phyloP scores from a whole-genome alignment of 37 sponge, comb jelly and placozoan species.

The Aplysina aerophoba region DNA sequence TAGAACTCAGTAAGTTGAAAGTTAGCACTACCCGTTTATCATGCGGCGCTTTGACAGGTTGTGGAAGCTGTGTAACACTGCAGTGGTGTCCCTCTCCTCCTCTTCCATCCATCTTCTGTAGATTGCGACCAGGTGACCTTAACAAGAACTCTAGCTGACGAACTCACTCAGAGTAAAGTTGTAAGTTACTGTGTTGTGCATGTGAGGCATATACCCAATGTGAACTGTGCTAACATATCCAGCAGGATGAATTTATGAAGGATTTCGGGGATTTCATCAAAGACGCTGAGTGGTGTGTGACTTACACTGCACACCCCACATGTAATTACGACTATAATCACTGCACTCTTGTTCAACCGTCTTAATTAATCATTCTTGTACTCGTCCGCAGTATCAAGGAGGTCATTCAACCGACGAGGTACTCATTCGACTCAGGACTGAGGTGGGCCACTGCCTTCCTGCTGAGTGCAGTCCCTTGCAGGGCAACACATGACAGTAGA shows the following conservation, averaged over 20 bases:
- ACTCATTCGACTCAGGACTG: not conserved
- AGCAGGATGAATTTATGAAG: not conserved
- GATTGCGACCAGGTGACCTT: slow-evolving; percentile 8
- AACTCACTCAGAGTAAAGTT: not conserved
- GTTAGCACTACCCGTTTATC: no score
- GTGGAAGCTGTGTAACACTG: no score
- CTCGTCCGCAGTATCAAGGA: not conserved
- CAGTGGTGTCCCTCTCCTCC: no score
- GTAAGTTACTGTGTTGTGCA: not conserved
- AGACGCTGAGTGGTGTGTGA: not conserved
- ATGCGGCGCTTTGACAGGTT: no score
- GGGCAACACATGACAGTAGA: no score
- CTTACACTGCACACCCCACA: not conserved
- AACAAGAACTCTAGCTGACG: not conserved
- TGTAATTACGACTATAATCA: no score
- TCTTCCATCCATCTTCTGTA: not conserved
- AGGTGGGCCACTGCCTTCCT: not conserved
- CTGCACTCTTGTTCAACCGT: not conserved
- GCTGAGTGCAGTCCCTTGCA: no score
- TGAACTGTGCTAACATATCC: no score
- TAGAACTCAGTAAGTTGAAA: no score
- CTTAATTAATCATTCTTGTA: not conserved
- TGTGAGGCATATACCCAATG: slow-evolving; percentile 1
- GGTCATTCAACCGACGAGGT: not conserved
- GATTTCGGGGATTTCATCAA: slow-evolving; percentile 1